phyloP scores from a whole-genome alignment of 2,888 invertebrate species.

The Cactoblastis cactorum region DNA sequence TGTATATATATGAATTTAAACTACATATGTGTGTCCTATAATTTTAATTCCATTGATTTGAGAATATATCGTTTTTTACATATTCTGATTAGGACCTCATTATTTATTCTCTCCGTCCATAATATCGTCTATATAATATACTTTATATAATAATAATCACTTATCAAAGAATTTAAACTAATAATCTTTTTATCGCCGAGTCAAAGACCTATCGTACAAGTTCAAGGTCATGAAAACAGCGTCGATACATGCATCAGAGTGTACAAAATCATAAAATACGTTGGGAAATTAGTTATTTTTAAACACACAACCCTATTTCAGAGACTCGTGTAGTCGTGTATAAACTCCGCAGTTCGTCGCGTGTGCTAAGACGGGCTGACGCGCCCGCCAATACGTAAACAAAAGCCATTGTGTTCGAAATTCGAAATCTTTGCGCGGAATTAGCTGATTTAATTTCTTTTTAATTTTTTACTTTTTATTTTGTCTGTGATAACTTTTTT shows the following conservation, averaged over 20 bases:
- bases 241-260: background rate
- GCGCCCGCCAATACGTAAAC: conserved; percentile 32
- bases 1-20: too few relatives aligned
- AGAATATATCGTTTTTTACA: too few relatives aligned
- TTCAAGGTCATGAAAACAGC: background rate
- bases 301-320: conserved; percentile 19
- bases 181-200: background rate
- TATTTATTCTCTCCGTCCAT: too few relatives aligned
- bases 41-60: too few relatives aligned
- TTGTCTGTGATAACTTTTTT: background rate
- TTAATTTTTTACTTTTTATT: background rate
- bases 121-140: too few relatives aligned
- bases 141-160: too few relatives aligned
- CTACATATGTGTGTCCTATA: too few relatives aligned
- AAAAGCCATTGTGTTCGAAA: conserved; percentile 33
- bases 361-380: conserved; percentile 25
- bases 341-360: conserved; percentile 26
- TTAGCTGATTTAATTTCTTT: background rate
- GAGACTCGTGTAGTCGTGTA: conserved; percentile 25
- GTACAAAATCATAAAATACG: background rate
- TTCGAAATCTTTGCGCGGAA: conserved; percentile 7
- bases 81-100: too few relatives aligned
- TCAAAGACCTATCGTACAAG: conserved; percentile 6
- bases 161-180: background rate
- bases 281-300: conserved; percentile 11